A percentile compares a stretch with the other conserved stretches of the same genome.
Conservation (phyloP, 2,797 vertebrate species). For the Cetoscarus ocellatus region DNA sequence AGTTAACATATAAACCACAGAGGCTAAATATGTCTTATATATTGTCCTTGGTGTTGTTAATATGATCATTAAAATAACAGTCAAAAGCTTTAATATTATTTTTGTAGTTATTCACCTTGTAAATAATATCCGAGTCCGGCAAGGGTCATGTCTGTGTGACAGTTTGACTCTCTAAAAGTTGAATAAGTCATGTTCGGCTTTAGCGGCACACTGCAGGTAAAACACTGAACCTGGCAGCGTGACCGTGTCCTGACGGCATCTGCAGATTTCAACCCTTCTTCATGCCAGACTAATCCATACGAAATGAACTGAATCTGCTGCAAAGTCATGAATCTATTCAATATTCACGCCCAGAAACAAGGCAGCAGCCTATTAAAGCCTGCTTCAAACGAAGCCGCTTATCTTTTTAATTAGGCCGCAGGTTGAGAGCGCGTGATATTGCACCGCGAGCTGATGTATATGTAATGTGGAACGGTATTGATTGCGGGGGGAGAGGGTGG, state of each 20-base stretch:
- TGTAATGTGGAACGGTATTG: conserved; percentile 69
- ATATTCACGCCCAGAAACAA: conserved; percentile 73
- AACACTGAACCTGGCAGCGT: background rate
- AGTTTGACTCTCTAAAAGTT: background rate
- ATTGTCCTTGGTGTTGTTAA: too few relatives aligned
- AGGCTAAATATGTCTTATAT: too few relatives aligned
- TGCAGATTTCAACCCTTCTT: conserved; percentile 17
- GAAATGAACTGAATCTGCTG: conserved; percentile 49
- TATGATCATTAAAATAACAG: too few relatives aligned
- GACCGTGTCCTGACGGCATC: conserved; percentile 10
- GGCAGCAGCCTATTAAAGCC: conserved; percentile 63
- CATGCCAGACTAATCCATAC: conserved; percentile 39
- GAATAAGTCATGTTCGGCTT: background rate
- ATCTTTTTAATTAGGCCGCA: conserved; percentile 80
- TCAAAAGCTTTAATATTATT: too few relatives aligned
- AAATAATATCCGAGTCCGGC: too few relatives aligned
- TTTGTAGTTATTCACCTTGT: too few relatives aligned
- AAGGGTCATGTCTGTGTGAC: too few relatives aligned
- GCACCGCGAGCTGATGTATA: conserved; percentile 65
- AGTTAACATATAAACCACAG: too few relatives aligned
- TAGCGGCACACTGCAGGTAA: background rate
- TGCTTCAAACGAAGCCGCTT: conserved; percentile 72
- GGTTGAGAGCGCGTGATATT: conserved; percentile 65
- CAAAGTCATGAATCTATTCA: conserved; percentile 61
- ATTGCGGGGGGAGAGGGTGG: conserved; percentile 48